phyloP scores from a whole-genome alignment of 92 coral and sea anemone genomes.

The Galaxea fascicularis region DNA sequence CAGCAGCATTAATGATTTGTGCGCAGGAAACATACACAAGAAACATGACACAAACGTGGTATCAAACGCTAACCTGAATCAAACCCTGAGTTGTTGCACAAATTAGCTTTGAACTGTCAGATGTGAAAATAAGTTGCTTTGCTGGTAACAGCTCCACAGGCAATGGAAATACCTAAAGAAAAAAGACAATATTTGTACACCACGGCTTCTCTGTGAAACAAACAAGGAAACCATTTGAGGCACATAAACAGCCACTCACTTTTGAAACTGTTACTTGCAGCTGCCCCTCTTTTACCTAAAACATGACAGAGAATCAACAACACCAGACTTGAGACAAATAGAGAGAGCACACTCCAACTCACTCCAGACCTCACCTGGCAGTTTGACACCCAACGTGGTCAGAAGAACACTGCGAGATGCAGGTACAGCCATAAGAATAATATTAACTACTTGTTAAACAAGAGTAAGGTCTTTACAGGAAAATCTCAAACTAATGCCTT shows the following conservation, averaged over 20 bases:
- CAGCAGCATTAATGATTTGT: too few relatives aligned
- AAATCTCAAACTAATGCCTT: too few relatives aligned
- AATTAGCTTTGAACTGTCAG: constrained; percentile 77
- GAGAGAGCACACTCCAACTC: neutral
- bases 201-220: neutral
- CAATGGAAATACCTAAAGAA: constrained; percentile 66
- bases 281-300: constrained; percentile 20
- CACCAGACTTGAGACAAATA: neutral
- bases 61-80: constrained; percentile 73
- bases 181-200: neutral
- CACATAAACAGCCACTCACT: constrained; percentile 18
- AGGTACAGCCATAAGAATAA: too few relatives aligned
- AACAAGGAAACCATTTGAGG: neutral
- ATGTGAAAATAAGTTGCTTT: constrained; percentile 72
- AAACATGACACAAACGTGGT: neutral
- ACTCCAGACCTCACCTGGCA: neutral
- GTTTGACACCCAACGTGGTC: too few relatives aligned
- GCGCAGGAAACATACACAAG: too few relatives aligned
- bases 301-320: neutral
- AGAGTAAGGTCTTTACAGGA: too few relatives aligned
- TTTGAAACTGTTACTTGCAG: constrained; percentile 35
- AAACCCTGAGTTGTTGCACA: constrained; percentile 75
- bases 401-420: too few relatives aligned
- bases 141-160: constrained; percentile 84
- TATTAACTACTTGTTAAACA: too few relatives aligned